Evolutionary conservation across 2,888 invertebrate genomes (phyloP).

Genomic region (Augiades crinisus): DNA sequence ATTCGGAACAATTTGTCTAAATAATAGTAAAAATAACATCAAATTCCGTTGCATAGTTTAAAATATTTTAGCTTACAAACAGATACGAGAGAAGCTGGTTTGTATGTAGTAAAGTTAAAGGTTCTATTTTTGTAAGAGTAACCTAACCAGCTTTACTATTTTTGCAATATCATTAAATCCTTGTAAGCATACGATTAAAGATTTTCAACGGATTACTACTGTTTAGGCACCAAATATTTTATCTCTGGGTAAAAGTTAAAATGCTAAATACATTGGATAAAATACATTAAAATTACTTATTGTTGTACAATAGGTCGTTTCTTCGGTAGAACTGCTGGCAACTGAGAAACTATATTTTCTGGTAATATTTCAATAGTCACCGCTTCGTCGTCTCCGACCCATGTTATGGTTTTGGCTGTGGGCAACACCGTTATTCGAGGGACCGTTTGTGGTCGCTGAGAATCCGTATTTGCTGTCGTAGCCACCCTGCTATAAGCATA

Average conservation of each 20-base stretch:
- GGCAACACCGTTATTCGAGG: conserved; percentile 45
- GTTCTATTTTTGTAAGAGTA: too few species aligned
- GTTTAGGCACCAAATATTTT: not conserved
- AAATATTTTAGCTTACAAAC: too few species aligned
- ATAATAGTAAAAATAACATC: too few species aligned
- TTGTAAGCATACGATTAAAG: too few species aligned
- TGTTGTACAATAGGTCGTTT: conserved; percentile 43
- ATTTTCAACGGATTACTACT: too few species aligned
- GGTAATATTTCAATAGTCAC: conserved; percentile 90
- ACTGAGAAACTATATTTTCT: conserved; percentile 83
- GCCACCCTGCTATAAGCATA: conserved; percentile 71
- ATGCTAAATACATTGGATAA: not conserved
- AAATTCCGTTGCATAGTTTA: too few species aligned
- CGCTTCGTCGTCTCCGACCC: conserved; percentile 84
- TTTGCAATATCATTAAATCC: too few species aligned
- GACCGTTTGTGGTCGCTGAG: conserved; percentile 67
- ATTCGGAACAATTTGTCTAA: too few species aligned
- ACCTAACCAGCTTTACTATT: too few species aligned
- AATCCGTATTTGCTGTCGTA: conserved; percentile 85
- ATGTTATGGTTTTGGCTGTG: conserved; percentile 52
- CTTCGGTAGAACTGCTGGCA: conserved; percentile 84
- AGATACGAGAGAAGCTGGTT: too few species aligned
- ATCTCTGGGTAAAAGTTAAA: not conserved
- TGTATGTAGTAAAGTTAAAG: too few species aligned
- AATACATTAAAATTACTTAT: conserved; percentile 3